Percentiles rank a stretch among this genome's conserved stretches.
phyloP scores from a whole-genome alignment of 1,140 invertebrate species.

The Augochlora pura region DNA sequence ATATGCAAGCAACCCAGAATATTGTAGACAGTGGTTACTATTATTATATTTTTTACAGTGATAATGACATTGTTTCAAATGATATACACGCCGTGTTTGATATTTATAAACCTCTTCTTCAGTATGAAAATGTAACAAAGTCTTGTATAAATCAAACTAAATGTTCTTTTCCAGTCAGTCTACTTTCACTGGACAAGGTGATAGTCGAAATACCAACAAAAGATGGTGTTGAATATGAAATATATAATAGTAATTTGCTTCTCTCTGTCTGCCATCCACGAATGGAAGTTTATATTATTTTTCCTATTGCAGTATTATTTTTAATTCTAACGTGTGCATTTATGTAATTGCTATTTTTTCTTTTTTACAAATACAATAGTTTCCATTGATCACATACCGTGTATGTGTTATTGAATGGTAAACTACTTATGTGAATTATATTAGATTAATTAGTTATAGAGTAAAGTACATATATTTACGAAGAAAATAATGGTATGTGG shows the following conservation, averaged over 20 bases:
- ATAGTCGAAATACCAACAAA: constrained; percentile 90
- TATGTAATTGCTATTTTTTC: constrained; percentile 64
- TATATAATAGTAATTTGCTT: constrained; percentile 85
- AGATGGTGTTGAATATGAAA: constrained; percentile 87
- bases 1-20: constrained; percentile 85
- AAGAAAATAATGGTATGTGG: neutral
- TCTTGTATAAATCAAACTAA: constrained; percentile 88
- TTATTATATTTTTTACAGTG: constrained; percentile 93
- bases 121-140: constrained; percentile 86
- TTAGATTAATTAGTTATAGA: too few relatives aligned
- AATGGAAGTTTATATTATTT: constrained; percentile 88
- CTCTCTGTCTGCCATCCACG: constrained; percentile 88
- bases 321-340: constrained; percentile 89
- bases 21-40: constrained; percentile 89
- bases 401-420: neutral
- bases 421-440: neutral
- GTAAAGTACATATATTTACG: neutral
- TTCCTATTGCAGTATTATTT: constrained; percentile 87
- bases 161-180: constrained; percentile 85
- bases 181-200: constrained; percentile 87
- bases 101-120: constrained; percentile 90
- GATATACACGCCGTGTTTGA: constrained; percentile 91
- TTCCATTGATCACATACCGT: neutral
- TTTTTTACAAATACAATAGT: neutral
- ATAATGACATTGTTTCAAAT: constrained; percentile 89